A percentile compares a stretch with the other conserved stretches of the same genome.
These are phyloP conservation scores for Cygnus olor DNA, from an alignment of 2,797 vertebrate genomes.

Conservation along the genomic window DNA sequence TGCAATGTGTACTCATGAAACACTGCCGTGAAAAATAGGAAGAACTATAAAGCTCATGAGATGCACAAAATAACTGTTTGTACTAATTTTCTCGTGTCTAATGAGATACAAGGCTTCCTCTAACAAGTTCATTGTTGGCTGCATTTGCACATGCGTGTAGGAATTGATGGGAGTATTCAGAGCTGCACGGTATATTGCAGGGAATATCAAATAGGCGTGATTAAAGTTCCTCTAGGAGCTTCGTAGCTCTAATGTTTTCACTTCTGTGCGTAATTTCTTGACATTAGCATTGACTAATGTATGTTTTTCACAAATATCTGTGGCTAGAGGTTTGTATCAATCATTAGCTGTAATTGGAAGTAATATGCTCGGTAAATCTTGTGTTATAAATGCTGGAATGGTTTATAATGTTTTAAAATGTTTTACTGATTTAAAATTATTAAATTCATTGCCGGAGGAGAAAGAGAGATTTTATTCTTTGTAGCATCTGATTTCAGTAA, in stretches of 20 bases:
- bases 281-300: not conserved
- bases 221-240: not conserved
- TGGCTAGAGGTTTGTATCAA: not conserved
- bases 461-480: not conserved
- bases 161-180: not conserved
- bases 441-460: not conserved
- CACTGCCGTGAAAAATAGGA: not conserved
- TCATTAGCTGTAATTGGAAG: not conserved
- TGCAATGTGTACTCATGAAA: not conserved
- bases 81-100: not conserved
- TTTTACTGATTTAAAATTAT: slow-evolving; percentile 16
- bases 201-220: not conserved
- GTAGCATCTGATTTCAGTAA: not conserved
- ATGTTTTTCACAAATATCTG: not conserved
- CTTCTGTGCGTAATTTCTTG: not conserved
- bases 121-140: not conserved
- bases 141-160: rapidly evolving
- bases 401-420: slow-evolving; percentile 38
- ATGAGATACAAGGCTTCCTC: not conserved
- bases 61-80: not conserved
- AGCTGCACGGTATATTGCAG: not conserved
- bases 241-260: not conserved
- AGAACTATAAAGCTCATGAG: not conserved
- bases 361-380: not conserved
- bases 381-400: not conserved